Base-by-base conservation (phyloP, 2,113 vertebrate genomes). In the Solea solea region DNA sequence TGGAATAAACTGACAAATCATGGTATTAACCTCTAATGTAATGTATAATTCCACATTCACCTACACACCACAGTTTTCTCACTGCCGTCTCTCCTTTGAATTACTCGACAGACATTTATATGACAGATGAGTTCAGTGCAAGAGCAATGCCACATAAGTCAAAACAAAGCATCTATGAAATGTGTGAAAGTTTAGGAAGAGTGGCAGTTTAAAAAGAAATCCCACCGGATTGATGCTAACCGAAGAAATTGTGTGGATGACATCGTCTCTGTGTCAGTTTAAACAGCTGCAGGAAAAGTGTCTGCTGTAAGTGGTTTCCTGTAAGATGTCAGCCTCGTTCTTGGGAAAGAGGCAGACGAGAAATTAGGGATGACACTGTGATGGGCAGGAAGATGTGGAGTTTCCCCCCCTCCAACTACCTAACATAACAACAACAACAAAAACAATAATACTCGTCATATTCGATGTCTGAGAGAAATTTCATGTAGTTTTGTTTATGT, bases 251-350 rank as follows among this genome's bases (percentile, higher is more conserved):
- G 48, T 67, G n/a, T 8, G 3, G 60, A 74, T 53, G 80, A 68
- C 87, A 72, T 81, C 56, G 69, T 72, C 58, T 80, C 70, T 85
- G 80, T 73, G 80, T 64, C 65, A 76, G 48, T 54, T 63, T 76
- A 77, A 80, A 85, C 76, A 86, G 78, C 82, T 77, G 76, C 54
- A 72, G 74, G 71, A 77, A 48, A 69, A 59, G 64, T 16, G 48
- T 86, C 74, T 21, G 21, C 21, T 21, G 21, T 82, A 71, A 82
- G 78, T 74, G 64, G 74, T 80, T 69, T 48, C 40, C 69, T 87
- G 74, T 76, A 71, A 73, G 64, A 84, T 71, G 88, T 87, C 81
- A 84, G 79, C 63, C 81, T 80, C 82, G 74, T 80, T 86, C 53
- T 81, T 49, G 65, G 58, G 72, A 82, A 86, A 61, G 56, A 75